Evolutionary conservation across 1,140 invertebrate species (phyloP).

Genomic region (Ceratitis capitata): DNA sequence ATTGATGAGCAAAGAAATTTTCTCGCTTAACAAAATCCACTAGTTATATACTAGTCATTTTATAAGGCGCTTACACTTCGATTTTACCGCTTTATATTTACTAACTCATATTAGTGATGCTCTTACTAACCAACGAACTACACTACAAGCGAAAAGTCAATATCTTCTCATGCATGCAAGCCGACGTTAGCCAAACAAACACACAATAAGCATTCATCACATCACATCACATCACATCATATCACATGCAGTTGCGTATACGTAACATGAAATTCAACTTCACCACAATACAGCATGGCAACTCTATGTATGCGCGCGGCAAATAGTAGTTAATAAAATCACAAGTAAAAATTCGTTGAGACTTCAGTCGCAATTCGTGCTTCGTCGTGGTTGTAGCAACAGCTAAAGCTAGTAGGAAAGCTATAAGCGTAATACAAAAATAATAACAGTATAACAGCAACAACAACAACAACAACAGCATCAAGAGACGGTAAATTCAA

Average conservation of each 20-base stretch:
- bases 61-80: neutral
- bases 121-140: neutral
- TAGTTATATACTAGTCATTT: neutral
- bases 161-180: neutral
- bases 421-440: neutral
- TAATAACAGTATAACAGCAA: no score
- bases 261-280: conserved; percentile 34
- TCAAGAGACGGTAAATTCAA: neutral
- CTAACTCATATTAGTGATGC: neutral
- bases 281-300: neutral
- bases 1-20: no score
- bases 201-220: neutral
- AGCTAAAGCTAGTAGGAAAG: neutral
- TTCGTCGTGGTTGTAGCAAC: conserved; percentile 6
- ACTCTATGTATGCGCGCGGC: neutral
- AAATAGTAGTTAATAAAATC: conserved; percentile 19
- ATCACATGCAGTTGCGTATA: conserved; percentile 11
- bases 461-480: neutral
- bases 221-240: neutral
- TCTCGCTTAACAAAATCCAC: no score
- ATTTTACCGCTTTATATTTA: neutral
- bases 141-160: neutral
- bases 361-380: conserved; percentile 32
- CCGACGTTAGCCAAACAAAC: neutral
- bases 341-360: neutral